Base-by-base conservation (phyloP, 2,113 vertebrate genomes). In the Irena cyanogastra region DNA sequence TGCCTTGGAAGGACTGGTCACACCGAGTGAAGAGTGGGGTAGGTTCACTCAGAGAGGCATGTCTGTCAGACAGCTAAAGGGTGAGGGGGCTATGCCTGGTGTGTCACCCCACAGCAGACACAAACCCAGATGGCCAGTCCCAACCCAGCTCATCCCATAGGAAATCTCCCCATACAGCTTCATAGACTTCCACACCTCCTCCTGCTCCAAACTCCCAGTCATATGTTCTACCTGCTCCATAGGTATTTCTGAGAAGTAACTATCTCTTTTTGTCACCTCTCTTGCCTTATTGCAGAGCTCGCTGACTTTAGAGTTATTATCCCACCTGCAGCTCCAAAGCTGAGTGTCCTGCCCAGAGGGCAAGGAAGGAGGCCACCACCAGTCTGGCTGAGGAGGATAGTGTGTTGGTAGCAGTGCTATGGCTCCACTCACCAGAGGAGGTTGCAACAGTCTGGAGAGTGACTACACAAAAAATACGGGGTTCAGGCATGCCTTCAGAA, bases 111-210 rank as follows among this genome's bases (percentile, higher is more conserved):
- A 39, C 45, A 52, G 59, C 0, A 2, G 28, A 49, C 44, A 22
- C 21, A 80, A 35, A 45, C 49, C 11, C 27, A 35, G 27, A 35
- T 47, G 26, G 4, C 16, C 77, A 52, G 35, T 42, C 30, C 41
- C 44, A 81, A n/a, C 33, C 16, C 53, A 77, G 35, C 4, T 53
- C 31, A 61, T 82, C 26, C 44, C 53, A 35, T 5, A 68, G 16
- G 12, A 86, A 60, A 68, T 7, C 14, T 72, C 35, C 27, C 39
- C 14, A 19, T 4, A 9, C 23, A 54, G 16, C 28, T 88, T 35
- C 30, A n/a, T 0, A 3, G 35, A 31, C 23, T 53, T 91, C 50
- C 63, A 56, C 1, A 0, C 4, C 4, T 61, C 10, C 30, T 75
- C 22, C 21, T 56, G 17, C n/a, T 57, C 53, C 63, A n/a, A 24